Base-by-base conservation (phyloP, 2,797 vertebrate species). In the Valencia hispanica region DNA sequence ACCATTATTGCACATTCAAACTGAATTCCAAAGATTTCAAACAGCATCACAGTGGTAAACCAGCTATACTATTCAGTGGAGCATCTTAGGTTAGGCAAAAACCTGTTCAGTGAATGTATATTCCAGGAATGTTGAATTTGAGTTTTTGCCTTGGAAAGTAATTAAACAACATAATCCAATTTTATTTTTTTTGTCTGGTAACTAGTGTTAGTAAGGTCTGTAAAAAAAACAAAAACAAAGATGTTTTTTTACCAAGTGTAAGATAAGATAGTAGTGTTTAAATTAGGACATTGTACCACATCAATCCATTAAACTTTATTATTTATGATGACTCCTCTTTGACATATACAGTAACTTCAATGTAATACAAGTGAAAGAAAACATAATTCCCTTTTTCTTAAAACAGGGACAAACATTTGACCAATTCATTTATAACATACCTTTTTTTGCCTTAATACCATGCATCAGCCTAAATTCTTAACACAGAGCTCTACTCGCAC, bases 401-500 rank as follows among this genome's bases (percentile, higher is more conserved):
- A 22, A 69, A 41, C 20, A 45, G 41, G 36, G 4, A 20, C 25
- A 5, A 70, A 39, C 50, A 22, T 32, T 63, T 27, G 15, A 10
- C 5, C 45, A 71, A 47, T 51, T 27, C 14, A 51, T 70, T 30
- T 5, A 10, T 30, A 11, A 20, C 73, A 79, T 66, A 78, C 69
- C 70, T 27, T 70, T 77, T 80, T 11, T 72, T 61, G 6, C 63
- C 55, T 68, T 50, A 70, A 72, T 70, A 41, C 36, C 14, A 30
- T 75, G 63, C 72, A 63, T 34, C 18, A 66, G 68, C 55, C 70
- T 75, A 79, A 70, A 78, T 83, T 87, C 22, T 82, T 70, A 83
- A 79, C 75, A 59, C 78, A 77, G 20, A 86, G 36, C 68, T 68
- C 78, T 81, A 74, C 73, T 65, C 74, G 73, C 87, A 79, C 71